Conservation (phyloP, 2,888 invertebrate species). For the Diarsia rubi region DNA sequence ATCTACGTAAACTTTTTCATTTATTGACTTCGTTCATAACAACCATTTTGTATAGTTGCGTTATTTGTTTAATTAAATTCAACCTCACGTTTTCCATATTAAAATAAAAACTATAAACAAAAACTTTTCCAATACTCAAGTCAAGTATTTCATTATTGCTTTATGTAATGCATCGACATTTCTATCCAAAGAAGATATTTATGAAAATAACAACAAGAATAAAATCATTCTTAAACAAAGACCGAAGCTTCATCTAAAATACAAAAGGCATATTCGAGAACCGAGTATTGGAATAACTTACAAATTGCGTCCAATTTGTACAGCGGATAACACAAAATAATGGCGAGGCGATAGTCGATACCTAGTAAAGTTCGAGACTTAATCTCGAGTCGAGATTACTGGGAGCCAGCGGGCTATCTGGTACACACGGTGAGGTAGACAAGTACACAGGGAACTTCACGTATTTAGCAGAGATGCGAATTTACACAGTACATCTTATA, state of each 20-base stretch:
- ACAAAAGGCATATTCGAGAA: conserved; percentile 49
- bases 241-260: conserved; percentile 36
- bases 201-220: conserved; percentile 9
- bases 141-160: neutral
- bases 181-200: neutral
- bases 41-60: neutral
- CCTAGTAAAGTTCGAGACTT: conserved; percentile 83
- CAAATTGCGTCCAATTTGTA: conserved; percentile 70
- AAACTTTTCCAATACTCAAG: conserved; percentile 20
- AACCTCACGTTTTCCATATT: conserved; percentile 30
- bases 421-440: conserved; percentile 34
- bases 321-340: conserved; percentile 80
- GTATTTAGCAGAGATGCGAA: neutral
- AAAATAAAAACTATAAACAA: conserved; percentile 31
- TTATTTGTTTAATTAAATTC: conserved; percentile 20
- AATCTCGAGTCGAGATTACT: conserved; percentile 85
- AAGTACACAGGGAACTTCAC: neutral
- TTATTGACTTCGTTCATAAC: neutral
- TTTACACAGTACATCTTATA: neutral
- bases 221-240: conserved; percentile 27
- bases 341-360: conserved; percentile 80
- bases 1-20: neutral
- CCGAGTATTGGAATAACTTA: conserved; percentile 71
- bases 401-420: conserved; percentile 59
- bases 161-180: neutral